Conservation (phyloP, 2,888 invertebrate genomes). For the Mystacides longicornis region DNA sequence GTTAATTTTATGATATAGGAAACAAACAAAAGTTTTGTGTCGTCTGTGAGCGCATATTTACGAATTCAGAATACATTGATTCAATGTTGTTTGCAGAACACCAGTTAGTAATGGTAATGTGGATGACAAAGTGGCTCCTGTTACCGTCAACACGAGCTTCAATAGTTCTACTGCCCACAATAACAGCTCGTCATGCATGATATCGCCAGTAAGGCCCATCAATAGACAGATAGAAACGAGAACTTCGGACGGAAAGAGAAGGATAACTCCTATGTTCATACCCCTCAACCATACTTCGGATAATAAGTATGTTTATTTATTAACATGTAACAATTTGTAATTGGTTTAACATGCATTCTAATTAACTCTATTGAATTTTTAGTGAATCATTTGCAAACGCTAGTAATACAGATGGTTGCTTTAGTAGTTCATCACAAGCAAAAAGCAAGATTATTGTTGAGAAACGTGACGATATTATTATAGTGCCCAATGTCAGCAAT, state of each 20-base stretch:
- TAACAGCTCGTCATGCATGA: conserved; percentile 24
- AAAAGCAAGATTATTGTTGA: conserved; percentile 78
- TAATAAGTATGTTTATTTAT: conserved; percentile 43
- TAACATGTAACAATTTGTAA: background rate
- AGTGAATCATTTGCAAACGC: conserved; percentile 35
- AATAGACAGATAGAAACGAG: conserved; percentile 91
- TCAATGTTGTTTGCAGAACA: conserved; percentile 3
- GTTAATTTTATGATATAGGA: too few species aligned
- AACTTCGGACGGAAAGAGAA: conserved; percentile 87
- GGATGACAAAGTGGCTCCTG: conserved; percentile 9
- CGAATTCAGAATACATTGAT: too few species aligned
- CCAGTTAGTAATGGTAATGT: conserved; percentile 6
- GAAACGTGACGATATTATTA: conserved; percentile 58
- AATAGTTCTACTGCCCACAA: background rate
- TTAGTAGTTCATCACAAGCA: conserved; percentile 69
- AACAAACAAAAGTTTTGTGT: background rate
- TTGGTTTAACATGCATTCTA: background rate
- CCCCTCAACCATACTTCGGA: conserved; percentile 59
- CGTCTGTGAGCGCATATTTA: background rate
- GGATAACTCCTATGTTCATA: conserved; percentile 95
- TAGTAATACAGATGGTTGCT: conserved; percentile 48
- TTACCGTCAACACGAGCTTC: conserved; percentile 5
- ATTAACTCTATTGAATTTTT: conserved; percentile 18
- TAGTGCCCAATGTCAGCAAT: conserved; percentile 50
- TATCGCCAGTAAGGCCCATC: conserved; percentile 55